A percentile compares a stretch with the other conserved stretches of the same genome.
phyloP scores from a whole-genome alignment of 2,113 vertebrate genomes.

The Ursus arctos region DNA sequence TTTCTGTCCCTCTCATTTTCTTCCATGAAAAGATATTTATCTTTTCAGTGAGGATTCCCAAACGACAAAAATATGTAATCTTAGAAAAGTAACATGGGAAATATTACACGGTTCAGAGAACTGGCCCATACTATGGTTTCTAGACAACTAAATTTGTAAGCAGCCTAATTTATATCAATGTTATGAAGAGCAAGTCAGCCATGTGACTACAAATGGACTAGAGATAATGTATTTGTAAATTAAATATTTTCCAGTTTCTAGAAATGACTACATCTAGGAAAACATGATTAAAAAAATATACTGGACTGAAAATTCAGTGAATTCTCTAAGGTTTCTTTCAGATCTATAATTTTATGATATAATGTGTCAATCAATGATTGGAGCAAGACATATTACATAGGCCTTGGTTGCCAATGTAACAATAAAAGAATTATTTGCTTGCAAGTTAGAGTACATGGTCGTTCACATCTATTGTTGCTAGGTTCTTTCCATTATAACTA shows the following conservation, averaged over 20 bases:
- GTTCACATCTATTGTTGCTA: not conserved
- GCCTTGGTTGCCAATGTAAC: not conserved
- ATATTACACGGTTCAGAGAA: not conserved
- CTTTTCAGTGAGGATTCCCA: not conserved
- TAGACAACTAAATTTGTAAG: not conserved
- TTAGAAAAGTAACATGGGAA: not conserved
- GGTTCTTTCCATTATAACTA: not conserved
- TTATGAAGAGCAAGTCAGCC: not conserved
- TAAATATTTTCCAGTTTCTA: slow-evolving; percentile 2
- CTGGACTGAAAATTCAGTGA: not conserved
- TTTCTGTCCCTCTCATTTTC: not conserved
- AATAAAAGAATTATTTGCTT: not conserved
- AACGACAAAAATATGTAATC: not conserved
- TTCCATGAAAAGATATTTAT: not conserved
- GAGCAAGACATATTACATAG: not conserved
- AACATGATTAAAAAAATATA: not conserved
- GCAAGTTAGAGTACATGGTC: not conserved
- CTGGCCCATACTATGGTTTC: not conserved
- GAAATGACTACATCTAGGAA: not conserved
- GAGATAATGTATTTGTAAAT: slow-evolving; percentile 6
- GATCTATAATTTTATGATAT: not conserved
- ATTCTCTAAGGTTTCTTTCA: not conserved
- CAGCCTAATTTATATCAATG: not conserved
- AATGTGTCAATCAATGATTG: not conserved
- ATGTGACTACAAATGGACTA: not conserved